Conservation (phyloP, 2,113 vertebrate genomes). For the Osmerus mordax region DNA sequence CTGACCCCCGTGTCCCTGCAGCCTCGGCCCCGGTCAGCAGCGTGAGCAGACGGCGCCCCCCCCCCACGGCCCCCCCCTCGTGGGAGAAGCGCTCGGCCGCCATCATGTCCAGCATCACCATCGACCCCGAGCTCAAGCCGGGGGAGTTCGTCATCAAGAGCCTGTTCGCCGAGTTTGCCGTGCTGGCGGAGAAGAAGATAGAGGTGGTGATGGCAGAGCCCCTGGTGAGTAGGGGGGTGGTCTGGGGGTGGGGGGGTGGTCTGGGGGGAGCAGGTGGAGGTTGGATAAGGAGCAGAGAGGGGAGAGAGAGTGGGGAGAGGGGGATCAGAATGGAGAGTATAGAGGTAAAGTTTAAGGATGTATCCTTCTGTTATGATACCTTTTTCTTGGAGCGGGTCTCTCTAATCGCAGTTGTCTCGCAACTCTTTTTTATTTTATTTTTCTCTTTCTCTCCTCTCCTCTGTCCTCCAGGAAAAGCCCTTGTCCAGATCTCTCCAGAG, state of each 20-base stretch:
- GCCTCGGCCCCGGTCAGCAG: slow-evolving; percentile 85
- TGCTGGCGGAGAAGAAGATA: slow-evolving; percentile 99
- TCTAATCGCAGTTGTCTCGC: neutral
- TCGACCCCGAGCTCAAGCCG: slow-evolving; percentile 98
- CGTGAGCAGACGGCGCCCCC: slow-evolving; percentile 64
- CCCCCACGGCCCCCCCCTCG: slow-evolving; percentile 59
- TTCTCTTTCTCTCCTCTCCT: neutral
- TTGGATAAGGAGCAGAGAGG: too few species aligned
- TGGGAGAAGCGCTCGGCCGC: slow-evolving; percentile 67
- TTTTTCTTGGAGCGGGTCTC: neutral
- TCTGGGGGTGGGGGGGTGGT: neutral
- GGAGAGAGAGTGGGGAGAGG: neutral
- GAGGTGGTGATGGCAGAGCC: slow-evolving; percentile 99
- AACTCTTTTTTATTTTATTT: neutral
- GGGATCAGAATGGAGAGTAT: too few species aligned
- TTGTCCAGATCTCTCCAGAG: slow-evolving; percentile 97
- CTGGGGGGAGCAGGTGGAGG: neutral
- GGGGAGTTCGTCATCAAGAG: slow-evolving; percentile 99
- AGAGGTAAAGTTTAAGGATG: too few species aligned
- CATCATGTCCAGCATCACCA: slow-evolving; percentile 96
- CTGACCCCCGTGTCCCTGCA: slow-evolving; percentile 48
- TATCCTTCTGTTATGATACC: too few species aligned
- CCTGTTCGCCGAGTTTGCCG: slow-evolving; percentile 96
- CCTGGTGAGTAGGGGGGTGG: slow-evolving; percentile 81
- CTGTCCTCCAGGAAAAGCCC: slow-evolving; percentile 84